Conservation (phyloP, 2,113 vertebrate species). For the Cyanistes caeruleus region DNA sequence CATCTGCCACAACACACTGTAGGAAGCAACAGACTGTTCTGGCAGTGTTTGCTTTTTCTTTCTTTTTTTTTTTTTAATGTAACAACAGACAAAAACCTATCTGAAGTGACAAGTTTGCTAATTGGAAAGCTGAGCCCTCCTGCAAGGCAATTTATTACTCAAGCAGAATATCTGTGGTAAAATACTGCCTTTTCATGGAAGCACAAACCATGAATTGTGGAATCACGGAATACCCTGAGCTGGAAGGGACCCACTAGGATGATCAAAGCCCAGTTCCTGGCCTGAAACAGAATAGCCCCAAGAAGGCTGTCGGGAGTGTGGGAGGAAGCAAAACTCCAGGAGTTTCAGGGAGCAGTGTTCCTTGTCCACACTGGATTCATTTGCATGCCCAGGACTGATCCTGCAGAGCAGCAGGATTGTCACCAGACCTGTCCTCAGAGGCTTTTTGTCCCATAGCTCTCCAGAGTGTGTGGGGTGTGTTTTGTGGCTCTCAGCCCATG, state of each 20-base stretch:
- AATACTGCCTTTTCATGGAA: not conserved
- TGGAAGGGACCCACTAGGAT: not conserved
- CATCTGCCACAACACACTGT: not conserved
- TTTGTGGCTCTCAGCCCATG: not conserved
- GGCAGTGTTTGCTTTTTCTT: not conserved
- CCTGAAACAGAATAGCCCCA: not conserved
- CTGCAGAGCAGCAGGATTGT: constrained; percentile 8
- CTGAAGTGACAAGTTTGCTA: not conserved
- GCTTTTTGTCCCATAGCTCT: not conserved
- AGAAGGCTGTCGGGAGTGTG: not conserved
- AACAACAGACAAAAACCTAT: not conserved
- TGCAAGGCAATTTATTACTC: not conserved
- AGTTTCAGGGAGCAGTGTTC: not conserved
- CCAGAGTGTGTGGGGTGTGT: not conserved
- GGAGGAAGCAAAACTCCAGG: not conserved
- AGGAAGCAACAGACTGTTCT: not conserved
- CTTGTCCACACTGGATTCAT: not conserved
- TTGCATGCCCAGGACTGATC: not conserved
- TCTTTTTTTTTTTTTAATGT: not conserved
- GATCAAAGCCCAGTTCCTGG: not conserved
- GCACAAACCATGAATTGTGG: not conserved
- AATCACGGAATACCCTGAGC: not conserved
- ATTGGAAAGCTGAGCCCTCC: not conserved
- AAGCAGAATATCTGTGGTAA: not conserved
- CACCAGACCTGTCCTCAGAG: not conserved